A percentile compares a stretch with the other conserved stretches of the same genome.
phyloP scores from a whole-genome alignment of 2,888 invertebrate genomes.

The Choreutis nemorana region DNA sequence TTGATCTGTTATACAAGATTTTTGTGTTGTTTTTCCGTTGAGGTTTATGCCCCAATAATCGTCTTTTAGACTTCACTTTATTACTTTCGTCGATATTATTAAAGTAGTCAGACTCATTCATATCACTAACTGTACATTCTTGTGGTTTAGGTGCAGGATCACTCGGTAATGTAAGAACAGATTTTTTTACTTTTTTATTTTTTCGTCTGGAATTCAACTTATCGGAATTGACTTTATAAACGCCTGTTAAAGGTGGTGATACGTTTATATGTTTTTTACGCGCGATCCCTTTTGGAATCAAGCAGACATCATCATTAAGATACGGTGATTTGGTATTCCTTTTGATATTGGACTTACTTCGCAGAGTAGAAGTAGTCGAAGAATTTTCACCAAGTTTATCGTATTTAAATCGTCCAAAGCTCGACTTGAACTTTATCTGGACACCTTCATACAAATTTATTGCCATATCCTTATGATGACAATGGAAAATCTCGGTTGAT shows the following conservation, averaged over 20 bases:
- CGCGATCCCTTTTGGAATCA: conserved; percentile 29
- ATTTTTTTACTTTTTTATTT: conserved; percentile 36
- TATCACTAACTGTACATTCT: conserved; percentile 43
- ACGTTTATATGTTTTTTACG: conserved; percentile 25
- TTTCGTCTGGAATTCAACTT: conserved; percentile 31
- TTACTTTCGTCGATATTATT: conserved; percentile 18
- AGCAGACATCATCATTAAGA: conserved; percentile 25
- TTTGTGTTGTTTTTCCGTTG: conserved; percentile 22
- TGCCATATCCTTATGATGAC: conserved; percentile 27
- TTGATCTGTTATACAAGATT: conserved; percentile 32
- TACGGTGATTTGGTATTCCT: conserved; percentile 27
- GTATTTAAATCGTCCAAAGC: too few species aligned
- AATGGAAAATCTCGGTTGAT: conserved; percentile 1
- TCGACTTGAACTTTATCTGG: too few species aligned
- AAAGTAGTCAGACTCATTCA: conserved; percentile 44
- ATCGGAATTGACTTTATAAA: conserved; percentile 49
- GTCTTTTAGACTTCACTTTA: conserved; percentile 26
- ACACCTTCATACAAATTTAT: conserved; percentile 25
- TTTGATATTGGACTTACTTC: conserved; percentile 18
- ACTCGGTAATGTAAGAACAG: conserved; percentile 43
- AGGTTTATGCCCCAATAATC: conserved; percentile 13
- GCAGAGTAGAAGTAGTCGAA: conserved; percentile 14
- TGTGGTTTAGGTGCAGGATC: conserved; percentile 24
- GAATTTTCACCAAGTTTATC: too few species aligned
- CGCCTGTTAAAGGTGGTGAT: conserved; percentile 35